Percentiles rank a stretch among this genome's conserved stretches.
Evolutionary conservation across 23 tunicate genomes (phyloP).

Genomic region (Halocynthia roretzi): DNA sequence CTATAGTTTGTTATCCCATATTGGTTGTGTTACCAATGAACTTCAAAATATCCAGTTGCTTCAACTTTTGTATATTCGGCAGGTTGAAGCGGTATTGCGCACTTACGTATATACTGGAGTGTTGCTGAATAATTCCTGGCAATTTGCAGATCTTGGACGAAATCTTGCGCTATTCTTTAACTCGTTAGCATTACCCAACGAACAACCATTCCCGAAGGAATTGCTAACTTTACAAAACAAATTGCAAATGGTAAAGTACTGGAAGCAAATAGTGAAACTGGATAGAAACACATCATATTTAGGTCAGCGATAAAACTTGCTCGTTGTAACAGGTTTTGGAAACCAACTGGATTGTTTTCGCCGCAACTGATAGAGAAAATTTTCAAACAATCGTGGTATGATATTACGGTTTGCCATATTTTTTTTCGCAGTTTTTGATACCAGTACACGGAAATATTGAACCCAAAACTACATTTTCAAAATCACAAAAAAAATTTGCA

Average conservation of each 20-base stretch:
- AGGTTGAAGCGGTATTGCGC: neutral
- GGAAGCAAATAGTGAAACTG: neutral
- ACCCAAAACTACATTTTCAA: too few species aligned
- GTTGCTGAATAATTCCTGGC: neutral
- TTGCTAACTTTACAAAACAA: conserved; percentile 21
- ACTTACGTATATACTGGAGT: neutral
- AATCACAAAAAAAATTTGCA: too few species aligned
- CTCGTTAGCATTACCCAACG: conserved; percentile 16
- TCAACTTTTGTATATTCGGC: neutral
- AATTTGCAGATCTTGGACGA: too few species aligned
- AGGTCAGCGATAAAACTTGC: neutral
- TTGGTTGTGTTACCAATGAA: too few species aligned
- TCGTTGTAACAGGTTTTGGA: conserved; percentile 14
- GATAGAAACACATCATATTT: neutral
- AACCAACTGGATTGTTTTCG: conserved; percentile 40
- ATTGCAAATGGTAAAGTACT: conserved; percentile 26
- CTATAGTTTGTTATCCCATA: neutral
- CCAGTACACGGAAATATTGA: too few species aligned
- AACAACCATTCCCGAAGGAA: conserved; percentile 14
- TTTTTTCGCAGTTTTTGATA: too few species aligned
- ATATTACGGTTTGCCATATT: neutral
- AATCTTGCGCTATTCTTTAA: neutral
- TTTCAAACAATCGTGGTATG: conserved; percentile 30
- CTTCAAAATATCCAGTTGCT: neutral
- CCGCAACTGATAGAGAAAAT: conserved; percentile 30